Percentiles rank a stretch among this genome's conserved stretches.
Conservation (phyloP, 2,888 invertebrate species). For the Pilophorus perplexus region DNA sequence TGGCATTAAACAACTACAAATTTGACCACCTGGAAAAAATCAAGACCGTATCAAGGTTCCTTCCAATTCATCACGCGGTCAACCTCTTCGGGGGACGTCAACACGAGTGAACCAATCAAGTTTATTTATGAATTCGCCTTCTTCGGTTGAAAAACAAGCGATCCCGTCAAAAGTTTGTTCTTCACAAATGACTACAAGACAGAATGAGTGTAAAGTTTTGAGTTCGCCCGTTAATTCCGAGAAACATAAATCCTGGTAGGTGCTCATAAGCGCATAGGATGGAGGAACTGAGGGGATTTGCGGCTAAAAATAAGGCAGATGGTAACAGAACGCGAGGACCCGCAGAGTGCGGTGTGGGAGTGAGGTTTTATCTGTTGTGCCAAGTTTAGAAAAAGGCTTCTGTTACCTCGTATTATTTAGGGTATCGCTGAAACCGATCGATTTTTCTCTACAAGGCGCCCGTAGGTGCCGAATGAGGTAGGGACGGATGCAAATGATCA, state of each 20-base stretch:
- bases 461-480: no score
- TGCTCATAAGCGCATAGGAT: neutral
- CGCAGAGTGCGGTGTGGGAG: neutral
- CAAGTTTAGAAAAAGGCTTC: conserved; percentile 31
- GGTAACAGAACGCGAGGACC: neutral
- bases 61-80: no score
- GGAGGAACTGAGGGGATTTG: neutral
- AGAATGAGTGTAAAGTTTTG: neutral
- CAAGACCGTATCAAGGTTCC: no score
- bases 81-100: no score
- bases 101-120: no score
- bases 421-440: conserved; percentile 9
- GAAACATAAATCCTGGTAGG: neutral
- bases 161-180: no score
- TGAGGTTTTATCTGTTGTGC: conserved; percentile 3
- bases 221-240: neutral
- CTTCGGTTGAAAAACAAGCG: no score
- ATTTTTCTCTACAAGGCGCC: no score
- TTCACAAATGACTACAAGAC: neutral
- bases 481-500: no score
- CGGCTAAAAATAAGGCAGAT: neutral
- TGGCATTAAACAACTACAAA: no score
- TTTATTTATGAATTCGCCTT: no score
- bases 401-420: conserved; percentile 22
- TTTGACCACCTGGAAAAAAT: no score